These are phyloP conservation scores for Nebria ingens DNA, from an alignment of 1,140 invertebrate genomes.

Conservation along the genomic window DNA sequence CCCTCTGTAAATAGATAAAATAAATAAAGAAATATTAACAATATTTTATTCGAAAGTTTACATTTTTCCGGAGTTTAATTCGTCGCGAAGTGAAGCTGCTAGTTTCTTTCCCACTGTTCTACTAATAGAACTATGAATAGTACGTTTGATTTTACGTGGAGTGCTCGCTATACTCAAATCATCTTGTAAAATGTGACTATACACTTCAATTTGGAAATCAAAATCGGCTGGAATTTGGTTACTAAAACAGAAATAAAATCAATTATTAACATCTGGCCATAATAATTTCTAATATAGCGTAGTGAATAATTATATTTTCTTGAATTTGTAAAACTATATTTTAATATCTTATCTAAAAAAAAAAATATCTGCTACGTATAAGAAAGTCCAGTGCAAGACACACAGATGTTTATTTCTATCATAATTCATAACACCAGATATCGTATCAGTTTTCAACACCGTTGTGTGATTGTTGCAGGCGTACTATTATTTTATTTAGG, in stretches of 20 bases:
- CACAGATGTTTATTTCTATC: too few relatives aligned
- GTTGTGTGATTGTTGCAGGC: too few relatives aligned
- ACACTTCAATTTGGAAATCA: slow-evolving; percentile 54
- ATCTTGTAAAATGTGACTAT: slow-evolving; percentile 55
- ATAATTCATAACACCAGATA: too few relatives aligned
- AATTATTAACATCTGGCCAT: background rate
- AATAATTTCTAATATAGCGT: slow-evolving; percentile 6
- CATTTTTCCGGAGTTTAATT: slow-evolving; percentile 41
- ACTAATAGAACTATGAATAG: slow-evolving; percentile 58
- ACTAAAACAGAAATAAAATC: slow-evolving; percentile 35
- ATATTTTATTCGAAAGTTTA: slow-evolving; percentile 26
- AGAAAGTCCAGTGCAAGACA: too few relatives aligned
- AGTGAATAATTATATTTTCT: too few relatives aligned
- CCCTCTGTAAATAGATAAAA: slow-evolving; percentile 38
- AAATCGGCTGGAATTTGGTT: slow-evolving; percentile 53
- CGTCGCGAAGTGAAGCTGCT: slow-evolving; percentile 43
- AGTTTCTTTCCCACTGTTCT: slow-evolving; percentile 56
- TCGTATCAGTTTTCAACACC: too few relatives aligned
- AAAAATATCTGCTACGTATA: too few relatives aligned
- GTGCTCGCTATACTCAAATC: slow-evolving; percentile 59
- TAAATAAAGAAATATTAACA: slow-evolving; percentile 11
- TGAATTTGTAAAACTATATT: too few relatives aligned
- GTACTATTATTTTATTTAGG: too few relatives aligned
- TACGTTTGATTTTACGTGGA: slow-evolving; percentile 53
- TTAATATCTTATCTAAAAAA: too few relatives aligned